Evolutionary conservation across 2,888 invertebrate species (phyloP).

Genomic region (Pristionchus fissidentatus): DNA sequence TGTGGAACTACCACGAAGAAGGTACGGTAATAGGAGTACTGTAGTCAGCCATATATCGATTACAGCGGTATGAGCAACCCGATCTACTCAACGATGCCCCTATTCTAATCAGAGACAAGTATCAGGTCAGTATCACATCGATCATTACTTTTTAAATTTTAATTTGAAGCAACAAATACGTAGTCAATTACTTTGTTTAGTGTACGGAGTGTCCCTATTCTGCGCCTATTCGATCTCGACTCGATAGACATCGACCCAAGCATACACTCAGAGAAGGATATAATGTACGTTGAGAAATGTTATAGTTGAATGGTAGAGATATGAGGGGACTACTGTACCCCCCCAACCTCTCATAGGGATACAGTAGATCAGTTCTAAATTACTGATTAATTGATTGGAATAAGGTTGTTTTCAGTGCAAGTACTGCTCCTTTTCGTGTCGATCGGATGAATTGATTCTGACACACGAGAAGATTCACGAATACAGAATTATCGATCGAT

Average conservation of each 20-base stretch:
- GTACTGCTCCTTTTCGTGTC: conserved; percentile 35
- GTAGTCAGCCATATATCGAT: background rate
- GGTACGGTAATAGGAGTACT: background rate
- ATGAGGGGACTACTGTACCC: background rate
- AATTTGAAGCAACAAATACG: too few species aligned
- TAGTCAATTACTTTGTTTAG: too few species aligned
- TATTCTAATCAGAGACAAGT: conserved; percentile 5
- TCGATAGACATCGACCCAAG: conserved; percentile 27
- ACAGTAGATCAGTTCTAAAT: too few species aligned
- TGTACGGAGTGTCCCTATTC: conserved; percentile 31
- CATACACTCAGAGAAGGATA: background rate
- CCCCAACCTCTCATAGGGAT: too few species aligned
- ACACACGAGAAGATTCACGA: background rate
- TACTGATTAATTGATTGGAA: too few species aligned
- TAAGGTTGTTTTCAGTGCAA: background rate
- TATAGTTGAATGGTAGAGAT: background rate
- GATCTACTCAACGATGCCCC: background rate
- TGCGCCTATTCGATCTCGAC: background rate
- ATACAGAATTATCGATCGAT: background rate
- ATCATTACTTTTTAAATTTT: background rate
- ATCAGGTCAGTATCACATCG: background rate
- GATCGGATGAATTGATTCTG: background rate
- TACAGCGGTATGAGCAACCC: background rate
- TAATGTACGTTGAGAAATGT: background rate
- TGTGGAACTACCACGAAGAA: conserved; percentile 4